A percentile compares a stretch with the other conserved stretches of the same genome.
phyloP scores from a whole-genome alignment of 1,140 invertebrate genomes.

The Zaprionus ghesquierei region DNA sequence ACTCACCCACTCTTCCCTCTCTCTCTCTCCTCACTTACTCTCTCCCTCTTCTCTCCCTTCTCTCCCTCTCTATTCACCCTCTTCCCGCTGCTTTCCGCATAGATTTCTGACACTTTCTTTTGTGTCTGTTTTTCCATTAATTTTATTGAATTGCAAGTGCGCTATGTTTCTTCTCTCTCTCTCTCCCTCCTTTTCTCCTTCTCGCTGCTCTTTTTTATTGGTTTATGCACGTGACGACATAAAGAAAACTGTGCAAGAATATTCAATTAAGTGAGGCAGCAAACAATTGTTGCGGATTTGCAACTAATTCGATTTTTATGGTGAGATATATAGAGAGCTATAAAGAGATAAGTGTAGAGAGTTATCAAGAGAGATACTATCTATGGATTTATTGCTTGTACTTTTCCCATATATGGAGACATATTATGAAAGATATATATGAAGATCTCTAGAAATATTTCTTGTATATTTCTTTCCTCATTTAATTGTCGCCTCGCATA shows the following conservation, averaged over 20 bases:
- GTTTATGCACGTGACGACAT: not conserved
- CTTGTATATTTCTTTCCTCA: not conserved
- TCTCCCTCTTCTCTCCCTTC: not conserved
- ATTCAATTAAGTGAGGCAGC: not conserved
- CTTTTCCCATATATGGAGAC: not conserved
- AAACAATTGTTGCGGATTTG: not conserved
- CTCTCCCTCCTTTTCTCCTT: no score
- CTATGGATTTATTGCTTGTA: not conserved
- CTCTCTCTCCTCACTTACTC: not conserved
- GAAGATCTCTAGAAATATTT: not conserved
- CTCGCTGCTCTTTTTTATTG: not conserved
- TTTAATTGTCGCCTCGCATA: not conserved
- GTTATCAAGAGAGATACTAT: not conserved
- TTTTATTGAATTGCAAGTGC: constrained; percentile 60
- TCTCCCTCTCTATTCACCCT: not conserved
- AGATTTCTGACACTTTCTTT: constrained; percentile 36
- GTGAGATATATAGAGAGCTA: not conserved
- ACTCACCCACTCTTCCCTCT: no score
- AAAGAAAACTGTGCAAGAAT: not conserved
- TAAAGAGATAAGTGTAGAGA: not conserved
- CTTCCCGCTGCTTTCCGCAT: not conserved
- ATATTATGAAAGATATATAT: not conserved
- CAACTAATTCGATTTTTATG: not conserved
- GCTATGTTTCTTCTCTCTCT: not conserved
- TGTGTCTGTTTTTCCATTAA: constrained; percentile 50